Conservation (phyloP, 2,113 vertebrate genomes). For the Alosa alosa region DNA sequence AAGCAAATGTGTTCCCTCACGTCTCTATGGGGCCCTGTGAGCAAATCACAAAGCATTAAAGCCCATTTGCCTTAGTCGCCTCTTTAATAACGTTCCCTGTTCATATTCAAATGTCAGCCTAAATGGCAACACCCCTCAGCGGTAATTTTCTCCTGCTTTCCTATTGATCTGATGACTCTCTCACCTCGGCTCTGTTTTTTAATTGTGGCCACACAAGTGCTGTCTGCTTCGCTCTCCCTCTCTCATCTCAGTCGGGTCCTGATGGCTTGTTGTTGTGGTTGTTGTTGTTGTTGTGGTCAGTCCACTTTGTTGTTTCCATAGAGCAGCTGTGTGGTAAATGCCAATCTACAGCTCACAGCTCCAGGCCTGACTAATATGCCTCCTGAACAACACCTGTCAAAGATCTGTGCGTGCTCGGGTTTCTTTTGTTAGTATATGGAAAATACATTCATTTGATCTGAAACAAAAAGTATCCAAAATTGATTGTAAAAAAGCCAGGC, state of each 20-base stretch:
- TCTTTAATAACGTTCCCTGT: constrained; percentile 42
- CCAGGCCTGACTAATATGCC: too few relatives aligned
- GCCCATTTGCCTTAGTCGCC: constrained; percentile 32
- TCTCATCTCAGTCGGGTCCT: neutral
- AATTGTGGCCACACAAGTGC: neutral
- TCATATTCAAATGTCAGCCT: constrained; percentile 50
- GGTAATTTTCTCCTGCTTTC: neutral
- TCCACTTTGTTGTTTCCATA: neutral
- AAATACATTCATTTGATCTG: too few relatives aligned
- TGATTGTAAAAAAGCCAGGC: too few relatives aligned
- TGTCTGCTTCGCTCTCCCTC: neutral
- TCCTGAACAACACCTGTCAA: too few relatives aligned
- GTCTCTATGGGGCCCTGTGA: neutral
- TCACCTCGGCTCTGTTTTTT: constrained; percentile 11
- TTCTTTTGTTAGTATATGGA: too few relatives aligned
- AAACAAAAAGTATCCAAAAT: too few relatives aligned
- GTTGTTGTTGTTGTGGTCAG: neutral
- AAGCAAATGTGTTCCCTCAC: neutral
- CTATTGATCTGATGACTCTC: constrained; percentile 39
- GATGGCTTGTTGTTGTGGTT: neutral
- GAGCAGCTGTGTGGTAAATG: neutral
- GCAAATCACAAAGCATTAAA: neutral
- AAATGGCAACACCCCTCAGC: constrained; percentile 47
- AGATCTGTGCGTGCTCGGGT: too few relatives aligned
- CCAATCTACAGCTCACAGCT: too few relatives aligned